Conservation (phyloP, 2,797 vertebrate genomes). For the Anguilla obscura region DNA sequence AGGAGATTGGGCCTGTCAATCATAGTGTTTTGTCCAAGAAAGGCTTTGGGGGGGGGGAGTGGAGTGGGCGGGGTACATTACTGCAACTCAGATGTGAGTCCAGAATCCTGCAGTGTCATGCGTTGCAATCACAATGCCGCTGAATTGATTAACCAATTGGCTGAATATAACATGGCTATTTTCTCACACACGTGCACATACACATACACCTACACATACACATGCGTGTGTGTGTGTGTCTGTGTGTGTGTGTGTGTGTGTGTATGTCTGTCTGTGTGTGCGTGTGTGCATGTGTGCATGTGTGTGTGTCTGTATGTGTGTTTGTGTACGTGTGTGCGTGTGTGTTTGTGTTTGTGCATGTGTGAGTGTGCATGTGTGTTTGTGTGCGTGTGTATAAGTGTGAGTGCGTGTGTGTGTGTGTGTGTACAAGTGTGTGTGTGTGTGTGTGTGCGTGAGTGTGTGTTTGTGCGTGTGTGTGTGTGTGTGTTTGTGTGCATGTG, state of each 20-base stretch:
- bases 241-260: neutral
- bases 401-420: no score
- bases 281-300: neutral
- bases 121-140: neutral
- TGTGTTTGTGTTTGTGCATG: no score
- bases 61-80: neutral
- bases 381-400: no score
- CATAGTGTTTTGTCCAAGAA: neutral
- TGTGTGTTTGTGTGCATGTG: no score
- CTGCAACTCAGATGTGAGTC: neutral
- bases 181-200: neutral
- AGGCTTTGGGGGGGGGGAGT: neutral
- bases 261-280: neutral
- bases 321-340: no score
- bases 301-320: no score
- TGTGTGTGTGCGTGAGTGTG: no score
- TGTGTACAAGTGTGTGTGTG: no score
- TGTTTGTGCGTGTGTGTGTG: no score
- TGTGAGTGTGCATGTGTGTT: no score
- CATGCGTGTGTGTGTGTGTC: neutral
- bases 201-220: neutral
- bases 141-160: neutral
- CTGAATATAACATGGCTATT: neutral
- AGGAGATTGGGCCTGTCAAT: constrained; percentile 17
- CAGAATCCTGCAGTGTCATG: neutral